Percentiles rank a stretch among this genome's conserved stretches.
These are phyloP conservation scores for Nannoperca obscura DNA, from an alignment of 2,797 vertebrate species.

Conservation along the genomic window DNA sequence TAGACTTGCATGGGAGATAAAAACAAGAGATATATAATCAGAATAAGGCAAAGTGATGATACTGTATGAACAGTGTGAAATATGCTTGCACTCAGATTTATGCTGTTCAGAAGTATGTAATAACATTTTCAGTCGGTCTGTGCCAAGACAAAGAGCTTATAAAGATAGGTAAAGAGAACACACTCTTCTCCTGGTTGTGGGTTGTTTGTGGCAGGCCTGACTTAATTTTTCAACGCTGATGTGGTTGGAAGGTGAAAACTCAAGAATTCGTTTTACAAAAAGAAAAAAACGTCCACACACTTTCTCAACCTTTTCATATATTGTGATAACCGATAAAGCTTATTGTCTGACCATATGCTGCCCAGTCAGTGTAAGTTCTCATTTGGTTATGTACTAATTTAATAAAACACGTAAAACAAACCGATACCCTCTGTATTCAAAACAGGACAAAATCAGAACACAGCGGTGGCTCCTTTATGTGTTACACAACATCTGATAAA, in stretches of 20 bases:
- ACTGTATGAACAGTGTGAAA: conserved; percentile 43
- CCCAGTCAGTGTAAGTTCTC: conserved; percentile 45
- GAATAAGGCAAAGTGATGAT: conserved; percentile 72
- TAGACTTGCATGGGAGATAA: neutral
- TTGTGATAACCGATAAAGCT: conserved; percentile 65
- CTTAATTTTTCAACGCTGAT: neutral
- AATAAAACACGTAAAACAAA: conserved; percentile 68
- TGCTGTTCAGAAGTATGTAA: conserved; percentile 18
- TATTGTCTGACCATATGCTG: conserved; percentile 55
- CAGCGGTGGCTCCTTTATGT: conserved; percentile 61
- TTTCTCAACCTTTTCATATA: conserved; percentile 20
- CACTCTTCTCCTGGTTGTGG: conserved; percentile 11
- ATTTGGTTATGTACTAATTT: conserved; percentile 71
- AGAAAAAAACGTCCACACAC: conserved; percentile 4
- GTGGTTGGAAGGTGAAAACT: conserved; percentile 6
- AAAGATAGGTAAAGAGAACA: conserved; percentile 22
- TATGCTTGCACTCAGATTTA: conserved; percentile 26
- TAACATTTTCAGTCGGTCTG: conserved; percentile 29
- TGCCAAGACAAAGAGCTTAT: conserved; percentile 42
- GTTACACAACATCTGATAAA: conserved; percentile 57
- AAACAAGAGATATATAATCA: conserved; percentile 13
- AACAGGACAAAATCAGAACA: conserved; percentile 58
- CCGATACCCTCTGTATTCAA: conserved; percentile 44
- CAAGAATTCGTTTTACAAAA: conserved; percentile 27
- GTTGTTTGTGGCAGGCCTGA: conserved; percentile 13